Evolutionary conservation across 2,113 vertebrate genomes (phyloP).

Genomic region (Lates calcarifer): DNA sequence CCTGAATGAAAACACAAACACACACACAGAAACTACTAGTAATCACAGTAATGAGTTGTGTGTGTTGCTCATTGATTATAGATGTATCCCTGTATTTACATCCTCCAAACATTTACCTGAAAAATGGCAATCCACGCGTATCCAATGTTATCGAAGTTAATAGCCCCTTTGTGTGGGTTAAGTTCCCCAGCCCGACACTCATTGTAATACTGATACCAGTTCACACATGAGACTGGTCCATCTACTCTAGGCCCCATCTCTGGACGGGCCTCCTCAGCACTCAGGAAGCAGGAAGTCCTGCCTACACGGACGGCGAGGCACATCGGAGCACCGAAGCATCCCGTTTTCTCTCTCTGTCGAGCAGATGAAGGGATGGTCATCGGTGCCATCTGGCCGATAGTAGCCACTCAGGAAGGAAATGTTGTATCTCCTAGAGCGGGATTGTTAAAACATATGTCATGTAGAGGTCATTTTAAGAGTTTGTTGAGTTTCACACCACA

Average conservation of each 20-base stretch:
- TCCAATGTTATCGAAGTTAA: conserved; percentile 98
- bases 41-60: neutral
- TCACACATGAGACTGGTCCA: conserved; percentile 86
- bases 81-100: neutral
- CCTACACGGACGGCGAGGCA: conserved; percentile 89
- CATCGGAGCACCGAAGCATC: conserved; percentile 93
- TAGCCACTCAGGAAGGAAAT: conserved; percentile 91
- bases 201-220: conserved; percentile 97
- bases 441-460: too few species aligned
- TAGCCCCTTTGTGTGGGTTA: conserved; percentile 98
- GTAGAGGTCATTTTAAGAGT: too few species aligned
- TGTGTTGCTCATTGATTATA: neutral
- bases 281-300: conserved; percentile 88
- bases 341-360: conserved; percentile 93
- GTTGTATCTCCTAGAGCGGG: conserved; percentile 88
- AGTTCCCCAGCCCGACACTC: conserved; percentile 90
- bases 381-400: conserved; percentile 91
- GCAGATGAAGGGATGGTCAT: conserved; percentile 97
- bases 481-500: too few species aligned
- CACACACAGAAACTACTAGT: neutral
- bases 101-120: conserved; percentile 86
- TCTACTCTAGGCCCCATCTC: conserved; percentile 38
- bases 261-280: conserved; percentile 73
- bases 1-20: conserved; percentile 63
- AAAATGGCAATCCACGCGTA: conserved; percentile 99